Base-by-base conservation (phyloP, 1,140 invertebrate genomes). In the Drosophila setifemur region DNA sequence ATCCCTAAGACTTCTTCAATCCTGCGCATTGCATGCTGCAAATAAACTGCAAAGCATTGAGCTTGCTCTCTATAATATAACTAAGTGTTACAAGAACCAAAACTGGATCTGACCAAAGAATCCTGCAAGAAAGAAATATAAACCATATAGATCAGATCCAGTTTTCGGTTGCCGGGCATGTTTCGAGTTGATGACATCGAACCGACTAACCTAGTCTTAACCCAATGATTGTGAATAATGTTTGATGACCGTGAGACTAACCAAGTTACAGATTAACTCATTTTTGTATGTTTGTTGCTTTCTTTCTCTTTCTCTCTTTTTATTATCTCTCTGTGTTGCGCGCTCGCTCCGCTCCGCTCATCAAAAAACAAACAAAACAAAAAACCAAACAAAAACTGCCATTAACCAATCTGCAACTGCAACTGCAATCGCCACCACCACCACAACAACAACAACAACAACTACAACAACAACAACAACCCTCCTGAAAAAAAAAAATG, bases 241-340 rank as follows among this genome's bases (percentile, higher is more conserved):
- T 18, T 52, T 42, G 28, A 52, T 63, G 76, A 53, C 33, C 68
- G 57, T 42, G 55, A 54, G 11, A 83, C 79, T 83, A 83, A 83
- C 64, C 70, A 29, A 31, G 35, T 60, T 55, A 35, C 63, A 4
- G 40, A 76, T 60, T 82, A 82, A 82, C 71, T 71, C 54, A 85
- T 70, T 43, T n/a, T 85, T 85, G 79, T 85, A 61, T 79, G 78
- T 83, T 82, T 83, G 79, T 74, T 83, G 79, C 74, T 71, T 82
- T 81, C 54, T 81, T 61, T 81, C 37, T 83, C 42, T 78, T 37
- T 85, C 19, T 86, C 43, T 77, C 28, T 61, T 45, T 48, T 69
- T 55, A 42, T 67, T 44, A 50, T 67, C 23, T 53, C 47, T 69
- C 47, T 63, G 23, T 63, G 76, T n/a, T 68, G 64, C 47, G 40